These are phyloP conservation scores for Caerostris darwini DNA, from an alignment of 1,140 invertebrate species.

Conservation along the genomic window DNA sequence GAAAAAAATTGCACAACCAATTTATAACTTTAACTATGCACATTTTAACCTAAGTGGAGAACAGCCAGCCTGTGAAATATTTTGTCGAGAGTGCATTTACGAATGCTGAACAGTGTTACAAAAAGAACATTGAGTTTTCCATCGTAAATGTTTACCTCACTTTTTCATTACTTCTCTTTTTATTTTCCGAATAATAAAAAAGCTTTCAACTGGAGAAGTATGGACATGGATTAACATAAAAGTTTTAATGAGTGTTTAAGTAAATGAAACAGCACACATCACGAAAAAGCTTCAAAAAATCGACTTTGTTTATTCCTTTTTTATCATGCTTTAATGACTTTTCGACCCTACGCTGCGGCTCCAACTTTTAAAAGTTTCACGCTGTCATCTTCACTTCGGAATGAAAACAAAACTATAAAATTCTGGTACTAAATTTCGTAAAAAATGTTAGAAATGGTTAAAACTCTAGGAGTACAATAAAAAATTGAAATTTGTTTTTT, in stretches of 20 bases:
- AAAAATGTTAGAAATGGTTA: not conserved
- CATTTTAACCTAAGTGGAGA: not conserved
- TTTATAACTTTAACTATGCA: not conserved
- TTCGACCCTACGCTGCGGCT: conserved; percentile 3
- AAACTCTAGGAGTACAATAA: not conserved
- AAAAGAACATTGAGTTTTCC: not conserved
- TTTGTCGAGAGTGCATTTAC: conserved; percentile 1
- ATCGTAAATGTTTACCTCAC: not conserved
- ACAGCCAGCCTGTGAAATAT: not conserved
- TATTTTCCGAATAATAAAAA: conserved; percentile 19
- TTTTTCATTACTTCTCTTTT: conserved; percentile 11
- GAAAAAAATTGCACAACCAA: not conserved
- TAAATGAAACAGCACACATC: not conserved
- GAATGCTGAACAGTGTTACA: conserved; percentile 17
- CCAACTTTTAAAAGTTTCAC: not conserved
- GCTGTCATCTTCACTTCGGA: conserved; percentile 38
- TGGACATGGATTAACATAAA: conserved; percentile 47
- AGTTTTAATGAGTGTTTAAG: conserved; percentile 47
- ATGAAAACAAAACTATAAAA: conserved; percentile 48
- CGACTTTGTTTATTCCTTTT: conserved; percentile 31
- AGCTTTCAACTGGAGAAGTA: conserved; percentile 18
- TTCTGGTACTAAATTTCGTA: not conserved
- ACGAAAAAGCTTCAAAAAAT: conserved; percentile 42
- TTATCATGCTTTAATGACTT: conserved; percentile 43
- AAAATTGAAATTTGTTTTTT: no score